Conservation (phyloP, 2,113 vertebrate species). For the Pseudopipra pipra region DNA sequence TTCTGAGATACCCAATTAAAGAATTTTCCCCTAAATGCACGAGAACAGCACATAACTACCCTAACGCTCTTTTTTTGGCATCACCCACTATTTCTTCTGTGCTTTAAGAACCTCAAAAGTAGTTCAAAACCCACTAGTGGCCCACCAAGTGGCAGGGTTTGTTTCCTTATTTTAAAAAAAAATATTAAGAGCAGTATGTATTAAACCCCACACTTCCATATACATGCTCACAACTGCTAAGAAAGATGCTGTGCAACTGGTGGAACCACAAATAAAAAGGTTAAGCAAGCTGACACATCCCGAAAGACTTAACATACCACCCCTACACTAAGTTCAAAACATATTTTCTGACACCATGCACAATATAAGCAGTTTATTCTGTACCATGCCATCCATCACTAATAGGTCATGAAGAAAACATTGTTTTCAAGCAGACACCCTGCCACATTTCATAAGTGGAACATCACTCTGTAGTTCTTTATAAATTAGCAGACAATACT, state of each 20-base stretch:
- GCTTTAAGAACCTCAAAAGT: not conserved
- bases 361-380: not conserved
- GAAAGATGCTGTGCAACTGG: not conserved
- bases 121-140: not conserved
- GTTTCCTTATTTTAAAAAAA: not conserved
- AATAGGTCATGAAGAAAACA: rapidly evolving
- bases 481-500: not conserved
- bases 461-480: not conserved
- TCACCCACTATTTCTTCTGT: not conserved
- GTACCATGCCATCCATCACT: not conserved
- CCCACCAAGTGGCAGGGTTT: not conserved
- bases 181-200: not conserved
- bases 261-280: not conserved
- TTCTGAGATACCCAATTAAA: not conserved
- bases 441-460: not conserved
- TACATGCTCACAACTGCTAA: not conserved
- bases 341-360: rapidly evolving
- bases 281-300: not conserved
- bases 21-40: not conserved
- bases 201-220: not conserved
- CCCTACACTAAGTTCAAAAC: not conserved
- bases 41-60: not conserved
- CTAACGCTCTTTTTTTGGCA: not conserved
- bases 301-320: not conserved
- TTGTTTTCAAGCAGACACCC: not conserved